Percentiles rank a stretch among this genome's conserved stretches.
Evolutionary conservation across 2,113 vertebrate genomes (phyloP).

Genomic region (Eira barbara): DNA sequence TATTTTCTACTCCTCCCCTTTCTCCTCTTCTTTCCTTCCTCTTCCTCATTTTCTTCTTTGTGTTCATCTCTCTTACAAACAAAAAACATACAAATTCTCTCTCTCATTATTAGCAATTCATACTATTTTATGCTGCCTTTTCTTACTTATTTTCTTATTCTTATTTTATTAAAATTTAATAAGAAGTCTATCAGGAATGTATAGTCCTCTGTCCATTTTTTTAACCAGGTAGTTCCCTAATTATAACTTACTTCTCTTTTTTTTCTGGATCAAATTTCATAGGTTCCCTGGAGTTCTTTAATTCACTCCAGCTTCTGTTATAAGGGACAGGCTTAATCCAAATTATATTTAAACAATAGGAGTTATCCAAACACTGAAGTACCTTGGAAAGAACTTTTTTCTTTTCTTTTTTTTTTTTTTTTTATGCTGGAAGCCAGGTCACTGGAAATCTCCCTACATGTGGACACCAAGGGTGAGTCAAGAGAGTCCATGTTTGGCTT

Average conservation of each 20-base stretch:
- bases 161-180: not conserved
- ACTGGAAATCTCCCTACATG: not conserved
- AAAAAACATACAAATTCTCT: not conserved
- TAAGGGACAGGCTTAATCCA: not conserved
- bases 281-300: not conserved
- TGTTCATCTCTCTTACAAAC: not conserved
- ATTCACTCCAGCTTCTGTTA: not conserved
- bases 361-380: not conserved
- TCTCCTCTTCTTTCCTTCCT: not conserved
- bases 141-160: not conserved
- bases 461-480: not conserved
- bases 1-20: not conserved
- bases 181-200: not conserved
- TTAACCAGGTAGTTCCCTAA: not conserved
- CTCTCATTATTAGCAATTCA: not conserved
- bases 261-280: not conserved
- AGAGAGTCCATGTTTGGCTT: not conserved
- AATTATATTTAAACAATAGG: not conserved
- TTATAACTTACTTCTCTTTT: not conserved
- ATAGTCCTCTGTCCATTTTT: not conserved
- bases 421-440: not conserved
- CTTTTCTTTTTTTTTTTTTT: not conserved
- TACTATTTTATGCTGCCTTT: not conserved
- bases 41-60: not conserved
- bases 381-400: not conserved